Evolutionary conservation across 2,888 invertebrate species (phyloP), one percentile per base, ranked within the genome.

Genomic region (Nudaria mundana): DNA sequence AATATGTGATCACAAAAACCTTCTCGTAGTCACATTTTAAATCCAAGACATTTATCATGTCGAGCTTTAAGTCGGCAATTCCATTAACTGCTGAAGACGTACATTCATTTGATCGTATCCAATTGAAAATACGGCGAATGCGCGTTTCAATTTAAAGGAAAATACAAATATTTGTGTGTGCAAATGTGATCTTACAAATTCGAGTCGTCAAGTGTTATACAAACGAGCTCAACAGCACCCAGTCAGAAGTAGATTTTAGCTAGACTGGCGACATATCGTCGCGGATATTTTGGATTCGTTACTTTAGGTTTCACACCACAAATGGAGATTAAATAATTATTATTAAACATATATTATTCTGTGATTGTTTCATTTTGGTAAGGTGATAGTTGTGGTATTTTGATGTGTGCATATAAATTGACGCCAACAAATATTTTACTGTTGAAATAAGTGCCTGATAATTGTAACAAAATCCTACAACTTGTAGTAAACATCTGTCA

Each of bases 21-120:
- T 29, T 10, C 14, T 10, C 8, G 14, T 33, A 40, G 36, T 40
- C 40, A 37, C 32, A 34, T 31, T 14, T 11, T 15, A 44, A 50
- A 58, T 50, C 38, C 55, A 6, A 47, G 36, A 40, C 51, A 55
- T 58, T 55, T 55, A 50, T 55, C 55, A 55, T 55, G 51, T 54
- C 51, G 44, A 20, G 11, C 37, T 43, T 42, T 41, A 40, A 53
- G 58, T 22, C 57, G 41, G 58, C 35, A 50, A 55, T 55, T 54
- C 55, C 33, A 55, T 55, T 55, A 55, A 46, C 40, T 50, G 16
- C 13, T n/a, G 33, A 54, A 57, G 55, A 56, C 55, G 54, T 41
- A 56, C 37, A 44, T 35, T 48, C 39, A 59, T 56, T 51, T 48
- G 52, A 56, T 58, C 51, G 47, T 42, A 41, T 35, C 37, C 48